Evolutionary conservation across 2,888 invertebrate species (phyloP).

Genomic region (Orgyia antiqua): DNA sequence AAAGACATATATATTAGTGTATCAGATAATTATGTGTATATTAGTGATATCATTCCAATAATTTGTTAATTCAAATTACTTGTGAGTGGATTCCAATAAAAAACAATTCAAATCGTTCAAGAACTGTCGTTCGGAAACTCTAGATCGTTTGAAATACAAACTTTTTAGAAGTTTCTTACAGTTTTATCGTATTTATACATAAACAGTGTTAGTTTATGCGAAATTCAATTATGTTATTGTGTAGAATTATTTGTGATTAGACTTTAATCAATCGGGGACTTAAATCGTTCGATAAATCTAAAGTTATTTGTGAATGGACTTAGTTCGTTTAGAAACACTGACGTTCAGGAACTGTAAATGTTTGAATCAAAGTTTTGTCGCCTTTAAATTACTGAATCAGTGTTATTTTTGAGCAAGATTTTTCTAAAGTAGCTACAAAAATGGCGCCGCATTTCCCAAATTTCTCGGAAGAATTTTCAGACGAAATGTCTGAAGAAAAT

Average conservation of each 20-base stretch:
- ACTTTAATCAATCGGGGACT: not conserved
- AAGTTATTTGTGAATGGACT: not conserved
- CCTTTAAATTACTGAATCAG: too few species aligned
- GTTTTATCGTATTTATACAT: not conserved
- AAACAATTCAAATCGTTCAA: too few species aligned
- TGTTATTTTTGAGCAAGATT: too few species aligned
- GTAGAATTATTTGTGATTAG: not conserved
- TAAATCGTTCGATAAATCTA: not conserved
- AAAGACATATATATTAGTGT: conserved; percentile 5
- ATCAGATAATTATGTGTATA: conserved; percentile 5
- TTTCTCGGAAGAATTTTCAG: conserved; percentile 13
- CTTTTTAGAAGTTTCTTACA: conserved; percentile 14
- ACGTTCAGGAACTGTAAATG: too few species aligned
- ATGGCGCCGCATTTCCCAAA: conserved; percentile 55
- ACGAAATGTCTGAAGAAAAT: conserved; percentile 5
- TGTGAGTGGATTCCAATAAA: conserved; percentile 36
- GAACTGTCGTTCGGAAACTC: conserved; percentile 10
- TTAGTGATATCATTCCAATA: conserved; percentile 38
- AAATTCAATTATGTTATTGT: not conserved
- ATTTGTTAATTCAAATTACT: conserved; percentile 45
- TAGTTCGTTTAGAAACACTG: too few species aligned
- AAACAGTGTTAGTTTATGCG: not conserved
- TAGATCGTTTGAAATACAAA: conserved; percentile 17
- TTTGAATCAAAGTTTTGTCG: too few species aligned
- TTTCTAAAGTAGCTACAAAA: too few species aligned